Percentiles rank a stretch among this genome's conserved stretches.
These are phyloP conservation scores for Tragelaphus scriptus DNA, from an alignment of 2,113 vertebrate species.

Conservation along the genomic window DNA sequence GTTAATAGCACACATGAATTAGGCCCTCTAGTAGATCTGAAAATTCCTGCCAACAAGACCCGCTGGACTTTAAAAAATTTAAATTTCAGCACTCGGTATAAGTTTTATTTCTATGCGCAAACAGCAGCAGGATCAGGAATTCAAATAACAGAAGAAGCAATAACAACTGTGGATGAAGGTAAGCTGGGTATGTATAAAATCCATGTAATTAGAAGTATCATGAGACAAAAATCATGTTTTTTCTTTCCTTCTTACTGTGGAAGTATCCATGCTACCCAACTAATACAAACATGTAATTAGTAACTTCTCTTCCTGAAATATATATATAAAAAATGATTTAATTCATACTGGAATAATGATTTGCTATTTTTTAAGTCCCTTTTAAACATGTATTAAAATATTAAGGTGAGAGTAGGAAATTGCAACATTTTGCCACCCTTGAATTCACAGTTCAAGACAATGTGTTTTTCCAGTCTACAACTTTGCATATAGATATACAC, in stretches of 20 bases:
- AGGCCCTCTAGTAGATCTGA: slow-evolving; percentile 89
- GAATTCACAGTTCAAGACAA: neutral
- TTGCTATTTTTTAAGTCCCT: neutral
- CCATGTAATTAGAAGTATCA: neutral
- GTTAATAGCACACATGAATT: slow-evolving; percentile 96
- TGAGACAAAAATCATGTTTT: neutral
- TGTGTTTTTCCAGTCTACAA: neutral
- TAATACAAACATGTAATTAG: neutral
- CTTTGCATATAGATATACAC: neutral
- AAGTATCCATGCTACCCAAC: neutral
- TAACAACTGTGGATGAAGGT: slow-evolving; percentile 95
- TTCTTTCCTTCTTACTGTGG: slow-evolving; percentile 1
- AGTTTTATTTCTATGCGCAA: slow-evolving; percentile 94
- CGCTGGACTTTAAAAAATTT: slow-evolving; percentile 90
- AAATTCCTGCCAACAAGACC: slow-evolving; percentile 92
- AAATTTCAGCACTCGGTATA: slow-evolving; percentile 96
- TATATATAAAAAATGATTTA: neutral
- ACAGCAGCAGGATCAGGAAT: slow-evolving; percentile 89
- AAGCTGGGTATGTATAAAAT: slow-evolving; percentile 84
- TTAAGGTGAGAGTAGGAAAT: neutral
- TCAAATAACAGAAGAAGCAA: slow-evolving; percentile 89
- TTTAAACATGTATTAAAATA: neutral
- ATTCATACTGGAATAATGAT: neutral
- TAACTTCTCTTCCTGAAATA: neutral
- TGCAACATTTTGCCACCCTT: neutral